Conservation (phyloP, 2,888 invertebrate species). For the Cheilosia scutellata region DNA sequence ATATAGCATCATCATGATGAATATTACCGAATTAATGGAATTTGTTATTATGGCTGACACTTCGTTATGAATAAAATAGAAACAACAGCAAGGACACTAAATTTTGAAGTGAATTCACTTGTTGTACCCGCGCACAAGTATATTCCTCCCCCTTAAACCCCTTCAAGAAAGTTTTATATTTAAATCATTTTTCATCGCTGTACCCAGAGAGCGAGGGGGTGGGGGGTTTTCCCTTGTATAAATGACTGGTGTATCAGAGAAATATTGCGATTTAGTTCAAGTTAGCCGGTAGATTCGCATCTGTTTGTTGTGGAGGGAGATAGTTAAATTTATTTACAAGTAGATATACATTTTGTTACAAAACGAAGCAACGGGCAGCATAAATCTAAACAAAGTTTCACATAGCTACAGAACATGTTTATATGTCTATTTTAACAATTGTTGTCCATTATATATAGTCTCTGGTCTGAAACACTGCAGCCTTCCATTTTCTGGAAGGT, state of each 20-base stretch:
- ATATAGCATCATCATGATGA: constrained; percentile 60
- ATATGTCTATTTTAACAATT: too few species aligned
- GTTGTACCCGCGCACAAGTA: constrained; percentile 41
- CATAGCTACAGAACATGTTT: too few species aligned
- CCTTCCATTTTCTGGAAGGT: too few species aligned
- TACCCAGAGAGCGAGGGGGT: neutral
- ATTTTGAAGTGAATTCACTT: constrained; percentile 71
- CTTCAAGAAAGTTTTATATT: constrained; percentile 52
- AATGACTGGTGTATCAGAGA: neutral
- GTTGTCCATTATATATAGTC: too few species aligned
- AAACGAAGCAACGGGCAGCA: too few species aligned
- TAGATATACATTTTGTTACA: neutral
- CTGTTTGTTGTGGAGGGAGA: neutral
- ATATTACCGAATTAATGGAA: constrained; percentile 77
- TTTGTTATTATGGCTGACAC: constrained; percentile 78
- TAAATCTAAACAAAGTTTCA: too few species aligned
- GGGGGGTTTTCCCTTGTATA: too few species aligned
- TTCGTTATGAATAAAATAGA: constrained; percentile 76
- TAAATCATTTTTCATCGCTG: constrained; percentile 52
- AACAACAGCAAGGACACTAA: constrained; percentile 66
- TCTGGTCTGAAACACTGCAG: too few species aligned
- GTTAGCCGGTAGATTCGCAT: neutral
- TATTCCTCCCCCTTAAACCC: neutral
- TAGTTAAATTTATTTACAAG: neutral
- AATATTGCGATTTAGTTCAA: neutral